Percentiles rank a stretch among this genome's conserved stretches.
phyloP scores from a whole-genome alignment of 2,888 invertebrate genomes.

The Cylindroiulus punctatus region DNA sequence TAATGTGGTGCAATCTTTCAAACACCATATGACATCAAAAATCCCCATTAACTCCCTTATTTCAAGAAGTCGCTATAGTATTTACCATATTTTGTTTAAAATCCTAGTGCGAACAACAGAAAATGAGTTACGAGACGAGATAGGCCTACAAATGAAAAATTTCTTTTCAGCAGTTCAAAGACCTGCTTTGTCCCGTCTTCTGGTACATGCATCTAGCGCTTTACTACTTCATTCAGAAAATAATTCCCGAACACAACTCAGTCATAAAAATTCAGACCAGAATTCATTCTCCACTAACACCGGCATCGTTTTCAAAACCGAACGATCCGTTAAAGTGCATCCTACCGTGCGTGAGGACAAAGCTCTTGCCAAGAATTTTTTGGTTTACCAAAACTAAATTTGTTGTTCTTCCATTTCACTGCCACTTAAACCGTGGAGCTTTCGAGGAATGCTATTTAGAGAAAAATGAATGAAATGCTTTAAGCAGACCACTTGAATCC shows the following conservation, averaged over 20 bases:
- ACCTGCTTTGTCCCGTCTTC: background rate
- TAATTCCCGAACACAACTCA: background rate
- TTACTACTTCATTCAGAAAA: constrained; percentile 19
- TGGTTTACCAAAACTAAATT: constrained; percentile 18
- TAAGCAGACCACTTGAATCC: background rate
- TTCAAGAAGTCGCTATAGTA: background rate
- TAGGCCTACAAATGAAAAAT: background rate
- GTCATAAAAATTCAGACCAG: background rate
- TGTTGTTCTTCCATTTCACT: background rate
- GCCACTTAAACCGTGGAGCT: background rate
- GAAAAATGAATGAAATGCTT: constrained; percentile 32
- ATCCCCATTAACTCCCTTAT: background rate
- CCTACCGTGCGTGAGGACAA: constrained; percentile 16
- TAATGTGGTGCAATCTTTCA: background rate
- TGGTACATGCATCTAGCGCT: background rate
- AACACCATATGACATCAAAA: background rate
- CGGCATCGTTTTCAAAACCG: constrained; percentile 6
- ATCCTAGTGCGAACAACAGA: background rate
- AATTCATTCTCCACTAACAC: background rate
- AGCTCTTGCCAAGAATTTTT: constrained; percentile 25
- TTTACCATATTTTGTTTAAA: background rate
- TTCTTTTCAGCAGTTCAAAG: background rate
- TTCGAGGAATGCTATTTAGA: background rate
- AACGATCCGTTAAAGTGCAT: constrained; percentile 24
- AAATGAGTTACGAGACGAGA: no score